A percentile compares a stretch with the other conserved stretches of the same genome.
phyloP scores from a whole-genome alignment of 2,113 vertebrate species.

The Pardalotus punctatus region DNA sequence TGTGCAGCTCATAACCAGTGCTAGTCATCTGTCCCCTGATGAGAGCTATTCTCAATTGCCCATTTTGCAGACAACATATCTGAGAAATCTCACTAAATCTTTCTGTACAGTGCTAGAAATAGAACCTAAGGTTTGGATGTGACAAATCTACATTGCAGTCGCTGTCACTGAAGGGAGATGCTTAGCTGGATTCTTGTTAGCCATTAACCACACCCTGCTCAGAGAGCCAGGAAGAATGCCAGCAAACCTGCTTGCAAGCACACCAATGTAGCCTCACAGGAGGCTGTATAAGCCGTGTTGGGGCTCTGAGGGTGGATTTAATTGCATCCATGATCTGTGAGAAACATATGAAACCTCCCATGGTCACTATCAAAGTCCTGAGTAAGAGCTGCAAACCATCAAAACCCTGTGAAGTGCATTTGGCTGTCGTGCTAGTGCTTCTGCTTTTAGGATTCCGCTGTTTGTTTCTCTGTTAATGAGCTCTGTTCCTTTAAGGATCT shows the following conservation, averaged over 20 bases:
- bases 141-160: conserved; percentile 9
- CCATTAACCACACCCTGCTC: conserved; percentile 37
- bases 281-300: neutral
- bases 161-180: neutral
- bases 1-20: neutral
- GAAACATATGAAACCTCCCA: neutral
- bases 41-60: neutral
- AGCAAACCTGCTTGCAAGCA: neutral
- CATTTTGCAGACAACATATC: conserved; percentile 2
- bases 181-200: neutral
- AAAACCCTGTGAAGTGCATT: neutral
- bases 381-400: neutral
- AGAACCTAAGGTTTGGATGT: neutral
- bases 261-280: neutral
- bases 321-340: neutral
- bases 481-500: neutral
- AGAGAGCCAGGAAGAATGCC: neutral
- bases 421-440: neutral
- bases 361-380: neutral
- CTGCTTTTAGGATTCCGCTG: neutral
- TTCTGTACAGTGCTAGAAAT: neutral
- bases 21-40: neutral
- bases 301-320: neutral
- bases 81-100: neutral
- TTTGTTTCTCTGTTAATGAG: neutral